Evolutionary conservation across 2,797 vertebrate genomes (phyloP).

Genomic region (Myiothlypis coronata): DNA sequence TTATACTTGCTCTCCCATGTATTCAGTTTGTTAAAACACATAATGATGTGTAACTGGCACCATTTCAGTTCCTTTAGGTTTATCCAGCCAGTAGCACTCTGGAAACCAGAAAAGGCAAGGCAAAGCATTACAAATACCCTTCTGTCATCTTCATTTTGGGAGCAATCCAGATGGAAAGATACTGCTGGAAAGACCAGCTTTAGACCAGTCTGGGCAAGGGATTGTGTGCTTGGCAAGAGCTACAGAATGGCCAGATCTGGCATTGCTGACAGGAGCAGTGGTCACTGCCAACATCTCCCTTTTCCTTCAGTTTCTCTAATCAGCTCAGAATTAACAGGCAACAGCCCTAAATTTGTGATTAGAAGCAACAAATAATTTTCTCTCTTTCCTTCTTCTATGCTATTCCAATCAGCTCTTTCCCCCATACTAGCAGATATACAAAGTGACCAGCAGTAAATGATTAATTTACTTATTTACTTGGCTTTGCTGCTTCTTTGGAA

Average conservation of each 20-base stretch:
- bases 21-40: neutral
- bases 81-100: neutral
- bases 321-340: neutral
- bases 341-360: neutral
- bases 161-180: slow-evolving; percentile 30
- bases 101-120: slow-evolving; percentile 21
- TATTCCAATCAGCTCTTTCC: neutral
- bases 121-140: slow-evolving; percentile 29
- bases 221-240: slow-evolving; percentile 21
- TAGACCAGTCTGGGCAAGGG: neutral
- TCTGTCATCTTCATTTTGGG: slow-evolving; percentile 42
- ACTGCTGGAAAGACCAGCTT: slow-evolving; percentile 15
- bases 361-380: neutral
- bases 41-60: neutral
- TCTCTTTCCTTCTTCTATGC: neutral
- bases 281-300: neutral
- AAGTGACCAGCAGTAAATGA: neutral
- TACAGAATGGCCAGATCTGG: neutral
- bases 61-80: neutral
- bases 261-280: neutral
- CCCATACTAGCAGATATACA: neutral
- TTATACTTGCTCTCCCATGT: neutral
- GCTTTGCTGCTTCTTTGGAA: neutral
- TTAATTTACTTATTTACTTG: neutral
- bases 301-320: neutral